phyloP scores from a whole-genome alignment of 2,797 vertebrate species.

The Pachyuromys duprasi region DNA sequence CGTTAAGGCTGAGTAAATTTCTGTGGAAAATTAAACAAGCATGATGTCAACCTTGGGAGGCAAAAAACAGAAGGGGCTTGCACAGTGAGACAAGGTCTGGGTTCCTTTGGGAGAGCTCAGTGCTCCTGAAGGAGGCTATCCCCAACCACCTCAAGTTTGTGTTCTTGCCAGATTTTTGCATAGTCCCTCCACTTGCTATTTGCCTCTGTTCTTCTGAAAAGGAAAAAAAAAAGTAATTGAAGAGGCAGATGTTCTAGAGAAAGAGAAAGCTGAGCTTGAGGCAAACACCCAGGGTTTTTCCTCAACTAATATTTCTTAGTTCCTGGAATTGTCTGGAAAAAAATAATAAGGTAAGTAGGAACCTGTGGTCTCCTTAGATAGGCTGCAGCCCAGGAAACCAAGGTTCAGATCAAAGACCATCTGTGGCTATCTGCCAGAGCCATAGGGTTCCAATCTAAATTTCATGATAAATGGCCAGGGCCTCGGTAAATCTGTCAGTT shows the following conservation, averaged over 20 bases:
- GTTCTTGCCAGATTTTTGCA: not conserved
- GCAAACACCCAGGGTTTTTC: not conserved
- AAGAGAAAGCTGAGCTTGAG: not conserved
- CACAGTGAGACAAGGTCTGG: not conserved
- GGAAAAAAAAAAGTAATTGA: not conserved
- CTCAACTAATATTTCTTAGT: not conserved
- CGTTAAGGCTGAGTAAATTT: not conserved
- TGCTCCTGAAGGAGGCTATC: not conserved
- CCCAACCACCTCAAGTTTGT: not conserved
- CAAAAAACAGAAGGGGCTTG: not conserved
- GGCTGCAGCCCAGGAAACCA: not conserved
- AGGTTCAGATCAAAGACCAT: not conserved
- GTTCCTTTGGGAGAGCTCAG: not conserved
- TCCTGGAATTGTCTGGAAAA: not conserved
- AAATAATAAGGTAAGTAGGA: not conserved
- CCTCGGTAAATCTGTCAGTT: not conserved
- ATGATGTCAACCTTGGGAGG: rapidly evolving
- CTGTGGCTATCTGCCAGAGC: not conserved
- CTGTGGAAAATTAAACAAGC: not conserved
- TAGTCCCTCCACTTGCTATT: not conserved
- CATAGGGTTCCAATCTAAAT: not conserved
- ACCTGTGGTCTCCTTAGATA: not conserved
- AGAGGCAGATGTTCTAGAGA: not conserved
- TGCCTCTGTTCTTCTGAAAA: not conserved
- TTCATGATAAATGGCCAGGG: not conserved